Conservation (phyloP, 2,888 invertebrate species). For the Adelphocoris suturalis region DNA sequence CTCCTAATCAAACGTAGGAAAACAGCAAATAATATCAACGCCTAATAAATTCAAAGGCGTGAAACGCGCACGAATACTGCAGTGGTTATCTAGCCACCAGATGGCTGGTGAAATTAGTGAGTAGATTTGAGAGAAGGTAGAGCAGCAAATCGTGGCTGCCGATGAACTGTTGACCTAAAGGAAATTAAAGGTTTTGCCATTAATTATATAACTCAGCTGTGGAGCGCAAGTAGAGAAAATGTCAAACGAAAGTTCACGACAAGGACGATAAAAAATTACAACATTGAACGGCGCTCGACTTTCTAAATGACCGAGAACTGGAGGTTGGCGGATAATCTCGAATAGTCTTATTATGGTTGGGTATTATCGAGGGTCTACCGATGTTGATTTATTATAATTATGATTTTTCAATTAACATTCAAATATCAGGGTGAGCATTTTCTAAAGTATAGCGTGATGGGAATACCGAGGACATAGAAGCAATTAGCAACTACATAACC, state of each 20-base stretch:
- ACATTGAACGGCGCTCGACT: not conserved
- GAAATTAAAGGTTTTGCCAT: slow-evolving; percentile 29
- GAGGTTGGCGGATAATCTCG: not conserved
- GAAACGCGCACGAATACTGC: not conserved
- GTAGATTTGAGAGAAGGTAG: not conserved
- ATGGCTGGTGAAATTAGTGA: not conserved
- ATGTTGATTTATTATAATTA: too few species aligned
- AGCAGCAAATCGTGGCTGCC: slow-evolving; percentile 23
- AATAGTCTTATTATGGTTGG: not conserved
- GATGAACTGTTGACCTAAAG: slow-evolving; percentile 30
- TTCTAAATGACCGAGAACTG: slow-evolving; percentile 23
- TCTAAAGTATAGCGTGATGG: too few species aligned
- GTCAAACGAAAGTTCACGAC: slow-evolving; percentile 54
- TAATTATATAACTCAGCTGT: slow-evolving; percentile 34
- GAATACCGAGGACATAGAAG: too few species aligned
- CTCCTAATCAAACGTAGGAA: too few species aligned
- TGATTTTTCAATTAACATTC: too few species aligned
- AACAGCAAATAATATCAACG: too few species aligned
- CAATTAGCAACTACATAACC: too few species aligned
- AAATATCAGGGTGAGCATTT: too few species aligned
- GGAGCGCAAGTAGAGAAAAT: slow-evolving; percentile 36
- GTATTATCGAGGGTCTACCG: not conserved
- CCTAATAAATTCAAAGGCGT: too few species aligned
- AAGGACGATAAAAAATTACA: slow-evolving; percentile 12
- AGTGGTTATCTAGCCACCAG: not conserved